These are phyloP conservation scores for Nesoenas mayeri DNA, from an alignment of 2,113 vertebrate genomes.

Conservation along the genomic window DNA sequence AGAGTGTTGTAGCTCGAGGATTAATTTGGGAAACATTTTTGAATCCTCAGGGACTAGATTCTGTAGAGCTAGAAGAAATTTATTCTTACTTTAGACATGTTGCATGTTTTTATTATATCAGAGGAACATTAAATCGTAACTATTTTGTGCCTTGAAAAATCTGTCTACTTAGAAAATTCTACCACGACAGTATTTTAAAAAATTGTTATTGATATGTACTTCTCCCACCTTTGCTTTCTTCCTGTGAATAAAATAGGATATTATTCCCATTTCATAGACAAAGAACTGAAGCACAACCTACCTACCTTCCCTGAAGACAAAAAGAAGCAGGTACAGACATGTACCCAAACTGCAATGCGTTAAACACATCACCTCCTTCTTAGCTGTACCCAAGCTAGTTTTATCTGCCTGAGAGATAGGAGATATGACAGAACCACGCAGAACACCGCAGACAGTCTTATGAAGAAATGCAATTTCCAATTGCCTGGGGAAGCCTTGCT, in stretches of 20 bases:
- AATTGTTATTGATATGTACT: not conserved
- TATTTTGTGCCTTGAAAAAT: not conserved
- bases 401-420: conserved; percentile 15
- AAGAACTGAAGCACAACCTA: not conserved
- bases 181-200: not conserved
- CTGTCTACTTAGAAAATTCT: not conserved
- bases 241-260: not conserved
- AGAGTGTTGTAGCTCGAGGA: not conserved
- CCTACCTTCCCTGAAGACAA: not conserved
- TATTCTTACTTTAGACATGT: not conserved
- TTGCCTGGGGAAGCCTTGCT: conserved; percentile 20
- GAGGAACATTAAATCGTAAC: not conserved
- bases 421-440: not conserved
- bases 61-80: not conserved
- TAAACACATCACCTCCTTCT: conserved; percentile 11
- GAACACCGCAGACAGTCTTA: conserved; percentile 36
- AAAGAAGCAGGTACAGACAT: conserved; percentile 17
- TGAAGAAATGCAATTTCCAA: conserved; percentile 38
- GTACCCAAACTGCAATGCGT: conserved; percentile 2
- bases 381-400: conserved; percentile 24
- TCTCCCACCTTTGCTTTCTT: not conserved
- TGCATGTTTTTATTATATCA: not conserved
- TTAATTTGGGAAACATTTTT: not conserved
- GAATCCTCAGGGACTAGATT: not conserved
- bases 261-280: not conserved